Evolutionary conservation across 2,113 vertebrate species (phyloP).

Genomic region (Rhinolophus ferrumequinum): DNA sequence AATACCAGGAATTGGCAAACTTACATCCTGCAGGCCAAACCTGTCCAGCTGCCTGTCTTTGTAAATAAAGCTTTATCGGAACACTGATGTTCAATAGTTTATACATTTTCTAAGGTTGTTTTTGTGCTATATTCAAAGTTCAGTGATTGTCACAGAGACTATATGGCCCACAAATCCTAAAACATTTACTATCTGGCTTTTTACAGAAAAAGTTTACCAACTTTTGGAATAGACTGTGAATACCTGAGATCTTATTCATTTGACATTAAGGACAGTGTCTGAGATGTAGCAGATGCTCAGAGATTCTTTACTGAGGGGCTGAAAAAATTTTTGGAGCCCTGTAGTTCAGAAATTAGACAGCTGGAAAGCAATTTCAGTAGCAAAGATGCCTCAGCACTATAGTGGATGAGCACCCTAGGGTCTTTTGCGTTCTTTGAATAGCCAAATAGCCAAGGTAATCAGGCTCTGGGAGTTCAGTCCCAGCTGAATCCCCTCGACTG

Average conservation of each 20-base stretch:
- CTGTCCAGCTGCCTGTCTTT: background rate
- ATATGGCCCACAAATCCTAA: background rate
- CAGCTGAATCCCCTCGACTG: background rate
- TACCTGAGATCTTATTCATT: background rate
- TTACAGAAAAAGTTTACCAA: background rate
- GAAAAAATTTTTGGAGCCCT: background rate
- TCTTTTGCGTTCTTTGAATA: background rate
- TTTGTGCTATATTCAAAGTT: background rate
- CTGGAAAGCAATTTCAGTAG: background rate
- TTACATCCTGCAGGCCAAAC: background rate
- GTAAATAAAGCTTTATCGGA: conserved; percentile 13
- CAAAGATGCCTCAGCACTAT: background rate
- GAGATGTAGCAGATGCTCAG: background rate
- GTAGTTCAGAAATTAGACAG: background rate
- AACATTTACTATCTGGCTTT: background rate
- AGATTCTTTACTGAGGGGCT: background rate
- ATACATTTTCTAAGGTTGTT: background rate
- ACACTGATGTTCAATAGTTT: background rate
- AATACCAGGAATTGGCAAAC: background rate
- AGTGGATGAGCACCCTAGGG: background rate
- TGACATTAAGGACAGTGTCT: background rate
- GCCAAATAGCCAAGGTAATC: background rate
- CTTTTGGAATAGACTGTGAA: background rate
- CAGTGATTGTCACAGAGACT: background rate
- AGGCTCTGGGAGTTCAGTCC: background rate